Conservation (phyloP, 2,888 invertebrate genomes). For the Epinotia ramella region DNA sequence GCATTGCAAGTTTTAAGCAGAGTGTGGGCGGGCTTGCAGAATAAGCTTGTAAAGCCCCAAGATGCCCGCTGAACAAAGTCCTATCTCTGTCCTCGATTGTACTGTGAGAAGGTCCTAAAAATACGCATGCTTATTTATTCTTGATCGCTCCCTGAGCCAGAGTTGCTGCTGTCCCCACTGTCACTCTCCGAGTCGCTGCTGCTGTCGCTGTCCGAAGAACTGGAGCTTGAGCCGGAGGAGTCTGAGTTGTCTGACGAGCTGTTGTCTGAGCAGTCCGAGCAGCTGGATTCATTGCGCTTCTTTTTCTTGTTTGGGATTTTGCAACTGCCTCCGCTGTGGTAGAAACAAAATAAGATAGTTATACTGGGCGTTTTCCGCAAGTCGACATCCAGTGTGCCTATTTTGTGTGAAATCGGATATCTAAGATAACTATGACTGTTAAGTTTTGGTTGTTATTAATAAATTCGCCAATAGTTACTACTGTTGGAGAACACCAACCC, state of each 20-base stretch:
- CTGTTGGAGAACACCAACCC: too few species aligned
- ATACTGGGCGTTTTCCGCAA: too few species aligned
- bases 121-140: slow-evolving; percentile 45
- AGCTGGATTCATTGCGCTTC: slow-evolving; percentile 65
- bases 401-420: too few species aligned
- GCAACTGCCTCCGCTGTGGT: slow-evolving; percentile 69
- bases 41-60: too few species aligned
- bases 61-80: too few species aligned
- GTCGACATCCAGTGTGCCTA: too few species aligned
- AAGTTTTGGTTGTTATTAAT: too few species aligned
- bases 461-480: too few species aligned
- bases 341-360: too few species aligned
- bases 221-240: slow-evolving; percentile 61
- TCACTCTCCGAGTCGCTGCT: slow-evolving; percentile 68
- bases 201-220: slow-evolving; percentile 66
- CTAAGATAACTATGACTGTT: slow-evolving; percentile 16
- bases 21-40: background rate
- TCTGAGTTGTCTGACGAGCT: slow-evolving; percentile 69
- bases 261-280: slow-evolving; percentile 66
- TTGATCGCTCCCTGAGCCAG: slow-evolving; percentile 61
- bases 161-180: slow-evolving; percentile 58
- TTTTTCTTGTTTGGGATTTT: slow-evolving; percentile 76
- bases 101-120: slow-evolving; percentile 35
- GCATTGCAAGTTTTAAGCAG: background rate
- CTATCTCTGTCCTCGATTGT: background rate